Percentiles rank a stretch among this genome's conserved stretches.
Conservation (phyloP, 2,113 vertebrate genomes). For the Passer domesticus region DNA sequence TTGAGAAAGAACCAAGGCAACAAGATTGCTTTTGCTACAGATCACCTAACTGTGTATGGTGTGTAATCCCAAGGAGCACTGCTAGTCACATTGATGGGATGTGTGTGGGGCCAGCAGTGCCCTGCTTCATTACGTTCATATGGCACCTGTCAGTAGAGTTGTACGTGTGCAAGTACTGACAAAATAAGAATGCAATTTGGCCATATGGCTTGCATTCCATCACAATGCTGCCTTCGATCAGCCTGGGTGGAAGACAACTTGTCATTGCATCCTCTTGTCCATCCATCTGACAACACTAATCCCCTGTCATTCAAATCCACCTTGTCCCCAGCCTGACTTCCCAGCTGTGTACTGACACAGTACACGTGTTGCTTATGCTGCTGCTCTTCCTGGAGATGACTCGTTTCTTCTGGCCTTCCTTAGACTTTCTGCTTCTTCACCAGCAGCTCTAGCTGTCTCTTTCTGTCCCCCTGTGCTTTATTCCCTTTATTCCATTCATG, state of each 20-base stretch:
- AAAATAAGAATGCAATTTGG: neutral
- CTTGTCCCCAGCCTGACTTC: rapidly evolving
- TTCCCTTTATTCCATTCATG: neutral
- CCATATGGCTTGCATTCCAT: conserved; percentile 7
- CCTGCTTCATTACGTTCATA: neutral
- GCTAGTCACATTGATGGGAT: neutral
- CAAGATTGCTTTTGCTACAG: neutral
- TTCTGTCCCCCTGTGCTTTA: rapidly evolving
- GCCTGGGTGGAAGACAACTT: neutral
- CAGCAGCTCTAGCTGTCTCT: neutral
- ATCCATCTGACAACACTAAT: neutral
- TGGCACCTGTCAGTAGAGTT: neutral
- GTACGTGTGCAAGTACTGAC: neutral
- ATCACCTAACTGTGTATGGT: neutral
- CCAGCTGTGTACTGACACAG: neutral
- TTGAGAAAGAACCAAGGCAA: neutral
- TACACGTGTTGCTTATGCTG: rapidly evolving
- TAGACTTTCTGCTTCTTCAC: neutral
- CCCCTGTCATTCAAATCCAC: neutral
- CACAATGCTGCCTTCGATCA: neutral
- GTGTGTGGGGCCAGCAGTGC: neutral
- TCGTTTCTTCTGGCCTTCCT: neutral
- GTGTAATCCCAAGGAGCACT: neutral
- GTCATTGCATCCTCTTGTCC: neutral
- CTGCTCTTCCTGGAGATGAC: neutral